These are phyloP conservation scores for Gracilinanus agilis DNA, from an alignment of 2,113 vertebrate genomes.

Conservation along the genomic window DNA sequence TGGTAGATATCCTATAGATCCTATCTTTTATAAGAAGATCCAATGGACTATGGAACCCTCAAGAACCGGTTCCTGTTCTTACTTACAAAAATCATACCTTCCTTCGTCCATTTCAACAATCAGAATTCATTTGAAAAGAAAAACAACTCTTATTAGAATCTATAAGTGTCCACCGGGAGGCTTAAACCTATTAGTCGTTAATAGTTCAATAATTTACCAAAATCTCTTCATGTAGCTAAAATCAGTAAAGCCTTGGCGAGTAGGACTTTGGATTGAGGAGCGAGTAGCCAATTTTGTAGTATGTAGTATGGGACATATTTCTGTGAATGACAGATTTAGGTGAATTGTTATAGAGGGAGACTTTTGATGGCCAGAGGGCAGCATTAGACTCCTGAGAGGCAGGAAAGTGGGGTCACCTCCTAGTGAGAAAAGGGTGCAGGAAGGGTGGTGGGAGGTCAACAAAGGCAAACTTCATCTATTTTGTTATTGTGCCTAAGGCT, in stretches of 20 bases:
- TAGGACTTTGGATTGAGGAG: not conserved
- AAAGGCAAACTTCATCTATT: not conserved
- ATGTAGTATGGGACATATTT: not conserved
- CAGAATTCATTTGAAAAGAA: not conserved
- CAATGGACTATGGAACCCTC: not conserved
- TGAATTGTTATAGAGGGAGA: not conserved
- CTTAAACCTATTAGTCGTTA: not conserved
- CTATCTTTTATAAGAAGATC: not conserved
- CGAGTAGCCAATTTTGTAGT: not conserved
- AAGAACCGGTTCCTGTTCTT: not conserved
- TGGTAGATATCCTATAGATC: not conserved
- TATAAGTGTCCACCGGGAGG: not conserved
- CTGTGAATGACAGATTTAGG: not conserved
- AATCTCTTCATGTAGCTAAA: not conserved
- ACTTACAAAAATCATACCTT: not conserved
- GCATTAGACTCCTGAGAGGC: not conserved
- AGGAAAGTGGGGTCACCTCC: not conserved
- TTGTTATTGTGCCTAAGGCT: not conserved
- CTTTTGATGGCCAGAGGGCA: not conserved
- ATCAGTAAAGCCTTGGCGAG: not conserved
- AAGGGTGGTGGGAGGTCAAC: not conserved
- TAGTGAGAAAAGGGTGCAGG: not conserved
- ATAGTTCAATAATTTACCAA: not conserved
- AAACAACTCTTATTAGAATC: conserved; percentile 38
- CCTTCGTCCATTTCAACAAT: not conserved